Percentiles rank a stretch among this genome's conserved stretches.
phyloP scores from a whole-genome alignment of 2,888 invertebrate genomes.

The Shargacucullia verbasci region DNA sequence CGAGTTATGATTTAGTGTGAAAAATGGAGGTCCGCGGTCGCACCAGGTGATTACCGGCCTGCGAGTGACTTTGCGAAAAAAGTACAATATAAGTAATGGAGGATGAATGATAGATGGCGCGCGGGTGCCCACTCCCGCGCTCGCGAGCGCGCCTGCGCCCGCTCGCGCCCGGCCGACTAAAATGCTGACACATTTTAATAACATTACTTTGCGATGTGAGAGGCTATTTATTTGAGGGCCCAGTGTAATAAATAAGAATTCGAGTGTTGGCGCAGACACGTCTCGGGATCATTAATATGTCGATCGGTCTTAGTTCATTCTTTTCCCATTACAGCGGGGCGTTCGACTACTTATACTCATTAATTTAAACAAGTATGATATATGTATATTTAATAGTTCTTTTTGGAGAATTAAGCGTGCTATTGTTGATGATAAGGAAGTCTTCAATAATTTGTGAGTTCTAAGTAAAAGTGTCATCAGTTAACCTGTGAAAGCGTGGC shows the following conservation, averaged over 20 bases:
- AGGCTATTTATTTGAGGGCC: slow-evolving; percentile 86
- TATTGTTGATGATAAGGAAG: slow-evolving; percentile 9
- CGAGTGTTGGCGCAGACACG: slow-evolving; percentile 81
- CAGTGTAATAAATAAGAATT: slow-evolving; percentile 85
- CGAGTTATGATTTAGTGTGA: slow-evolving; percentile 88
- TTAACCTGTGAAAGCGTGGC: slow-evolving; percentile 22
- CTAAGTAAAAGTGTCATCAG: slow-evolving; percentile 22
- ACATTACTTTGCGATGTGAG: slow-evolving; percentile 86
- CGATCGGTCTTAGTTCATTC: slow-evolving; percentile 80
- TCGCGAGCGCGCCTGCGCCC: slow-evolving; percentile 66
- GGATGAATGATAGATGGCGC: slow-evolving; percentile 89
- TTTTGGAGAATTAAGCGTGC: slow-evolving; percentile 12
- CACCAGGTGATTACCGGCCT: slow-evolving; percentile 89
- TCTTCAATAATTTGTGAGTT: slow-evolving; percentile 24
- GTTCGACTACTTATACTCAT: slow-evolving; percentile 47
- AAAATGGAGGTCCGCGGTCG: slow-evolving; percentile 86
- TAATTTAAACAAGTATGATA: slow-evolving; percentile 49
- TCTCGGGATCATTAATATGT: slow-evolving; percentile 80
- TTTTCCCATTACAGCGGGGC: slow-evolving; percentile 72
- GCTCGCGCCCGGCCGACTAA: slow-evolving; percentile 71
- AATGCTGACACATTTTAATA: slow-evolving; percentile 89
- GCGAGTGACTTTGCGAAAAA: slow-evolving; percentile 88
- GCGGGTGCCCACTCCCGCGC: slow-evolving; percentile 68
- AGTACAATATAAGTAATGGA: slow-evolving; percentile 89
- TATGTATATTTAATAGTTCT: slow-evolving; percentile 21